Conservation (phyloP, 2,888 invertebrate species). For the Idaea straminata region DNA sequence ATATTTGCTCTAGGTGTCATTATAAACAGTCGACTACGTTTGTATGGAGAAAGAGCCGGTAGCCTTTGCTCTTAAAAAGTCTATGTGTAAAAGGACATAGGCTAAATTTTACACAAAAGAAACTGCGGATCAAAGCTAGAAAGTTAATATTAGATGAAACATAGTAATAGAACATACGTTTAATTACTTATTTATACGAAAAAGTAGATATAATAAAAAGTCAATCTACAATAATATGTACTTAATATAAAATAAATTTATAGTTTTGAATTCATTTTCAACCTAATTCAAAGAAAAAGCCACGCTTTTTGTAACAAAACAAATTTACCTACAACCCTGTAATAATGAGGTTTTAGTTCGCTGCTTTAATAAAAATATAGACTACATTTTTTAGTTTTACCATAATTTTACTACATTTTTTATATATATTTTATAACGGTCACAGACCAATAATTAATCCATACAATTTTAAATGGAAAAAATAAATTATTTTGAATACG, state of each 20-base stretch:
- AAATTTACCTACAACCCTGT: conserved; percentile 67
- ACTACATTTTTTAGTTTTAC: conserved; percentile 10
- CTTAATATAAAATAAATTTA: not conserved
- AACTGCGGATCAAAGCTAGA: not conserved
- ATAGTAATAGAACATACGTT: too few relatives aligned
- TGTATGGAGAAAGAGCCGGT: too few relatives aligned
- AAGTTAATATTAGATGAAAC: not conserved
- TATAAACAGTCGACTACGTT: too few relatives aligned
- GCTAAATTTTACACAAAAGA: not conserved
- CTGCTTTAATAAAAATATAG: conserved; percentile 10
- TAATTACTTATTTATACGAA: too few relatives aligned
- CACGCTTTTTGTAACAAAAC: conserved; percentile 13
- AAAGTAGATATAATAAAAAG: not conserved
- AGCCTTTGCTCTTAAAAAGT: too few relatives aligned
- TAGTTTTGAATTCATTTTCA: not conserved
- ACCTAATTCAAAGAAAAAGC: not conserved
- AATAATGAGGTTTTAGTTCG: conserved; percentile 46
- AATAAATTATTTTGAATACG: too few relatives aligned
- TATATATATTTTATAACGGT: too few relatives aligned
- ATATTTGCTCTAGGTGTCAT: too few relatives aligned
- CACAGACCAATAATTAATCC: not conserved
- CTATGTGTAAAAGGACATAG: not conserved
- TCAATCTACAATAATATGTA: not conserved
- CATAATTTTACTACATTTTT: too few relatives aligned
- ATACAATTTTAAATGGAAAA: not conserved